Percentiles rank a stretch among this genome's conserved stretches.
Evolutionary conservation across 2,888 invertebrate species (phyloP).

Genomic region (Ecdyonurus torrentis): DNA sequence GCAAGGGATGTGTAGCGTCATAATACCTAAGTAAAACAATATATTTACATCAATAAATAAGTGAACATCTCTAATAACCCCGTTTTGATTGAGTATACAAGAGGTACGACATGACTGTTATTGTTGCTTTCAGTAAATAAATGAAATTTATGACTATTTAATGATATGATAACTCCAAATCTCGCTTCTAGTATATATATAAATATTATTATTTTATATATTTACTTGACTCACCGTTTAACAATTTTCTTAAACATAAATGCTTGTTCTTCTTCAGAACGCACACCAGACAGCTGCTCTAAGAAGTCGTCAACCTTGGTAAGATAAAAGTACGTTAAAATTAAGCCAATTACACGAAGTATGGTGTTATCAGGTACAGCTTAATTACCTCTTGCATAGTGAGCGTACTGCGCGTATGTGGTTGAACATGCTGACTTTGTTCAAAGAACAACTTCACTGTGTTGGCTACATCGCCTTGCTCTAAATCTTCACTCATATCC

Average conservation of each 20-base stretch:
- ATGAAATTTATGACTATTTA: no score
- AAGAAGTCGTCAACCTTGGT: conserved; percentile 53
- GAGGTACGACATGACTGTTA: no score
- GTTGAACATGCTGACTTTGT: conserved; percentile 37
- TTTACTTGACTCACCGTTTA: conserved; percentile 28
- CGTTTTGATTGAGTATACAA: no score
- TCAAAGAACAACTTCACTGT: conserved; percentile 66
- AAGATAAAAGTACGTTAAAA: background rate
- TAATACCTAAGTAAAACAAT: no score
- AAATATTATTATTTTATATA: no score
- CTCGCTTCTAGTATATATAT: no score
- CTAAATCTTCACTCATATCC: conserved; percentile 71
- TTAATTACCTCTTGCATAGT: conserved; percentile 43
- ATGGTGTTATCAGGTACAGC: background rate
- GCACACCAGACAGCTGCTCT: conserved; percentile 50
- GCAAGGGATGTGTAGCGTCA: no score
- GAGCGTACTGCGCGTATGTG: conserved; percentile 47
- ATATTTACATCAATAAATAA: no score
- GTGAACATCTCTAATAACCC: no score
- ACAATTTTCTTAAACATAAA: conserved; percentile 56
- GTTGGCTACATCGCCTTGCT: conserved; percentile 80
- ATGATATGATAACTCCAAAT: no score
- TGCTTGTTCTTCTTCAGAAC: conserved; percentile 77
- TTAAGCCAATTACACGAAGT: background rate
- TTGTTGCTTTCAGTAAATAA: no score